Evolutionary conservation across 2,888 invertebrate genomes (phyloP), one percentile per base, ranked within the genome.

Genomic region (Sturmia bella): DNA sequence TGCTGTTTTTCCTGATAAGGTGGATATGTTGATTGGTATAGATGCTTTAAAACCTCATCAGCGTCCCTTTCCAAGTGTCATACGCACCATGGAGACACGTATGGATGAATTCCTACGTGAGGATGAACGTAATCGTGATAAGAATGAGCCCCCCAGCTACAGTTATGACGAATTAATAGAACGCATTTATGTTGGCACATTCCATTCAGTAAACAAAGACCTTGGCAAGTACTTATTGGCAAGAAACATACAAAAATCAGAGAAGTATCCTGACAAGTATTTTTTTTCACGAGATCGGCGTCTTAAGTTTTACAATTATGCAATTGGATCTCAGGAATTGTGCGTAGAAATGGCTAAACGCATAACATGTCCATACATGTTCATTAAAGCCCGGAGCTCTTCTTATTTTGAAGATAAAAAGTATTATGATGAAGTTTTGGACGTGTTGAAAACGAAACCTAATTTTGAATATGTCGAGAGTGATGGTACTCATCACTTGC

Each of bases 401-500:
- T 91, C 92, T 0, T 94, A 92, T 83, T 92, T 90, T 85, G 93
- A 93, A 56, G 89, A 91, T 0, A 93, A 93, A 85, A 91, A 92
- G 78, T 92, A 92, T 86, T 92, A 93, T 76, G 92, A 93, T 54
- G 93, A 93, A 86, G 92, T 93, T 84, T 87, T 94, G 17, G 92
- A 93, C 72, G 86, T 92, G 19, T 87, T 95, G 48, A 92, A 91
- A 70, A 90, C 91, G 75, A 92, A 93, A 85, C 89, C 90, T 0
- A 92, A 93, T 79, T 94, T 93, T 85, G 92, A 93, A 87, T 92
- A 92, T 85, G 91, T 93, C 57, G 91, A 92, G 75, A 90, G 94
- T 0, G 92, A 93, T 66, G 95, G 95, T 1, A 92, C 93, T 2
- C 96, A 96, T 91, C 95, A 96, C 89, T 91, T 94, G 76, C 96